A percentile compares a stretch with the other conserved stretches of the same genome.
phyloP scores from a whole-genome alignment of 1,140 invertebrate genomes.

The Saxidomus purpurata region DNA sequence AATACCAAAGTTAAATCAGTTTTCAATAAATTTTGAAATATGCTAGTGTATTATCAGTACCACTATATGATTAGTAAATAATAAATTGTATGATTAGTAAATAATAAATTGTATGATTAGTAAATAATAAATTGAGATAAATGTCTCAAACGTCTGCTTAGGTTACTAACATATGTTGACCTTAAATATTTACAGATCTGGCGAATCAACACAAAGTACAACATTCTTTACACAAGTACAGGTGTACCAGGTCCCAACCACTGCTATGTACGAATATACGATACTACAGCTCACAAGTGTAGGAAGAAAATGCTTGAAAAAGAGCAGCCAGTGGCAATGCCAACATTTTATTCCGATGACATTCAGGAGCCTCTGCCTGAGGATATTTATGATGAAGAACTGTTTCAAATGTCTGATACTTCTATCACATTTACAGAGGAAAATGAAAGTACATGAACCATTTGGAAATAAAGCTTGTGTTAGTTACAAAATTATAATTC shows the following conservation, averaged over 20 bases:
- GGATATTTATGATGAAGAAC: constrained; percentile 91
- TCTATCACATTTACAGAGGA: constrained; percentile 90
- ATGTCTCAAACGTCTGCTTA: no score
- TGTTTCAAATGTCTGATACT: constrained; percentile 91
- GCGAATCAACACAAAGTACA: constrained; percentile 97
- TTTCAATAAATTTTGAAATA: no score
- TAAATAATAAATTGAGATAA: no score
- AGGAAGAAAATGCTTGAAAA: constrained; percentile 24
- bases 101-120: no score
- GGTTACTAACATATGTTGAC: no score
- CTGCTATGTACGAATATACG: constrained; percentile 93
- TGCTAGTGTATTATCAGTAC: no score
- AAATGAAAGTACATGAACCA: not conserved
- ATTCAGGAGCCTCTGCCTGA: constrained; percentile 87
- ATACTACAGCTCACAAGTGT: constrained; percentile 90
- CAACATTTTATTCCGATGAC: constrained; percentile 91
- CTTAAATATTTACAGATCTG: constrained; percentile 89
- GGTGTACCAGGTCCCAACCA: constrained; percentile 93
- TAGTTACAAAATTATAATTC: no score
- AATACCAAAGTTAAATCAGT: no score
- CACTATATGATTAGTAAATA: no score
- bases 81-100: no score
- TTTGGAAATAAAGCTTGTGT: no score
- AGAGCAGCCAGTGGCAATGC: constrained; percentile 91
- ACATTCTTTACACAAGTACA: constrained; percentile 95